Conservation (phyloP, 2,113 vertebrate species). For the Tachysurus vachellii region DNA sequence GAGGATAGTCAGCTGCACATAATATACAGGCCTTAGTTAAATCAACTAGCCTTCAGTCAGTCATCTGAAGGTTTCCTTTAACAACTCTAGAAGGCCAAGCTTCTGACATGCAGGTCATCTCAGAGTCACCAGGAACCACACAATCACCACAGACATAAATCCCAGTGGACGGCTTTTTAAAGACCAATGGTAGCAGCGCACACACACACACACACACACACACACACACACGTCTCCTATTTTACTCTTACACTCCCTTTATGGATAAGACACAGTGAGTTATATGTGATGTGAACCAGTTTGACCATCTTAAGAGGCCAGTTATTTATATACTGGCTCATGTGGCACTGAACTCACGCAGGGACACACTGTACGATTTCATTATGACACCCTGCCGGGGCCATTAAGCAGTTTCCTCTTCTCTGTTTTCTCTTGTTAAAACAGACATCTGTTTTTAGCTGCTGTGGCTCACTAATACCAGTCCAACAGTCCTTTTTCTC, state of each 20-base stretch:
- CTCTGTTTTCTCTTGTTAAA: conserved; percentile 62
- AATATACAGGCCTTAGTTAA: not conserved
- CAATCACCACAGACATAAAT: conserved; percentile 58
- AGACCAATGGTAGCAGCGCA: conserved; percentile 35
- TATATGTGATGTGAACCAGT: conserved; percentile 5
- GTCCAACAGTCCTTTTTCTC: conserved; percentile 47
- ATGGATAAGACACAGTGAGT: conserved; percentile 15
- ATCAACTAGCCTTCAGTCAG: not conserved
- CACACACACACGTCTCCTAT: not conserved
- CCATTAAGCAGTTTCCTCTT: conserved; percentile 65
- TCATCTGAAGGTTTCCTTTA: conserved; percentile 46
- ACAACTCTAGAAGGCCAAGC: conserved; percentile 41
- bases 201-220: conserved; percentile 4
- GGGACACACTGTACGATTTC: conserved; percentile 47
- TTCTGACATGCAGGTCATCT: conserved; percentile 28
- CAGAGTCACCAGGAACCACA: conserved; percentile 13
- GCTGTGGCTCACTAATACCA: conserved; percentile 42
- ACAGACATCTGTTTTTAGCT: conserved; percentile 65
- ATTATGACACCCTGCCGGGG: conserved; percentile 56
- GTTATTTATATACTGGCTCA: conserved; percentile 50
- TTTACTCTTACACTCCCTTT: conserved; percentile 35
- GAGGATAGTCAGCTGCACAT: not conserved
- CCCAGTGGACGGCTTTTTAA: conserved; percentile 60
- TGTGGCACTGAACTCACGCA: conserved; percentile 49
- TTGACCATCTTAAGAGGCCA: not conserved